These are phyloP conservation scores for Rhamnusium bicolor DNA, from an alignment of 2,888 invertebrate species.

Conservation along the genomic window DNA sequence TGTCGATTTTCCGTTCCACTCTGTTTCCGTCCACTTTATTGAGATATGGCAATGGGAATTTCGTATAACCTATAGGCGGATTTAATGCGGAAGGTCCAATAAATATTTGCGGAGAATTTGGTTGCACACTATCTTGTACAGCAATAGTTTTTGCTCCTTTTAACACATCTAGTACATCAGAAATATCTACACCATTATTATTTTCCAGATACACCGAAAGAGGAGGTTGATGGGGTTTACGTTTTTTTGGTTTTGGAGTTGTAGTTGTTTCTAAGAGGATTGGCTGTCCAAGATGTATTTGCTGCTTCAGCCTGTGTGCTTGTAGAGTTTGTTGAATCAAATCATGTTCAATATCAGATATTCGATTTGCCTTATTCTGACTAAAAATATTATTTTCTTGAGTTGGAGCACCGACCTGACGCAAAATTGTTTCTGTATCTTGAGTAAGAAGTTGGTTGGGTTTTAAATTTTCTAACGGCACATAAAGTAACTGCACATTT, in stretches of 20 bases:
- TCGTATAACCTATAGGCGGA: conserved; percentile 81
- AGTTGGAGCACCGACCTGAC: conserved; percentile 12
- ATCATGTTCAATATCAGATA: conserved; percentile 68
- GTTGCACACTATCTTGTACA: conserved; percentile 82
- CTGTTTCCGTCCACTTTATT: conserved; percentile 81
- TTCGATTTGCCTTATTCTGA: conserved; percentile 55
- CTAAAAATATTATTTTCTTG: conserved; percentile 33
- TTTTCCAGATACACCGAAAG: conserved; percentile 85
- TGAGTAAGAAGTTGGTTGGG: conserved; percentile 73
- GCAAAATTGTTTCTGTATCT: conserved; percentile 57
- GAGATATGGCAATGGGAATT: conserved; percentile 88
- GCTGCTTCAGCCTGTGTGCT: conserved; percentile 67
- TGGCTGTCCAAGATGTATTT: conserved; percentile 62
- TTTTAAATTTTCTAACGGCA: conserved; percentile 78
- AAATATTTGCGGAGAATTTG: conserved; percentile 83
- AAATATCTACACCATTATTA: conserved; percentile 75
- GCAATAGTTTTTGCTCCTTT: conserved; percentile 83
- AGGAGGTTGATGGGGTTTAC: conserved; percentile 88
- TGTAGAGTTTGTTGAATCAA: conserved; percentile 69
- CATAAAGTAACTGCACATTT: conserved; percentile 86
- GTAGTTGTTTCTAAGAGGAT: conserved; percentile 68
- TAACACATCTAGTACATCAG: conserved; percentile 81
- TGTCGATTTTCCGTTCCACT: conserved; percentile 81
- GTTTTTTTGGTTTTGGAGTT: conserved; percentile 72
- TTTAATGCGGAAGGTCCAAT: conserved; percentile 85